Conservation (phyloP, 2,888 invertebrate species). For the Drosophila stalkeri region DNA sequence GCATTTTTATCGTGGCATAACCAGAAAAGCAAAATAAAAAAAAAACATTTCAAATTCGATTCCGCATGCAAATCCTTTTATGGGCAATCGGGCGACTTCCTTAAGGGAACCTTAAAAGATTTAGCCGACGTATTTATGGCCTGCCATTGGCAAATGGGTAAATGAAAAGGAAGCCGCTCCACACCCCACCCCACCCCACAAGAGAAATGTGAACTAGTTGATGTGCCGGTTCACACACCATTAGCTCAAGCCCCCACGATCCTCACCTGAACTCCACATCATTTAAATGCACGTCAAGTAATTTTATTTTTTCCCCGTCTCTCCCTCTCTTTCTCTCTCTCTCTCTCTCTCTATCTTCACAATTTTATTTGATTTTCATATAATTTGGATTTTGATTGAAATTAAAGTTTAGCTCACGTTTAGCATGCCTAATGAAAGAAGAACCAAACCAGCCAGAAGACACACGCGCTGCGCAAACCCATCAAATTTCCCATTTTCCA, state of each 20-base stretch:
- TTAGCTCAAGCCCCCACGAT: slow-evolving; percentile 11
- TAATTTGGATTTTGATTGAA: slow-evolving; percentile 79
- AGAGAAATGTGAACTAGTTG: slow-evolving; percentile 68
- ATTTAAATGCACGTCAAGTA: slow-evolving; percentile 59
- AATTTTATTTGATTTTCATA: slow-evolving; percentile 76
- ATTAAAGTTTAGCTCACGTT: slow-evolving; percentile 67
- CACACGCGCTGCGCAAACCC: slow-evolving; percentile 14
- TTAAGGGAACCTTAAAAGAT: slow-evolving; percentile 42
- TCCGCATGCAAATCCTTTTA: slow-evolving; percentile 63
- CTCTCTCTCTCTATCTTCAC: slow-evolving; percentile 10
- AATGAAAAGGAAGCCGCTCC: slow-evolving; percentile 38
- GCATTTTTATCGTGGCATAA: slow-evolving; percentile 61
- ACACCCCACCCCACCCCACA: background rate
- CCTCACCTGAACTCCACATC: slow-evolving; percentile 9
- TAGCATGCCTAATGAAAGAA: slow-evolving; percentile 66
- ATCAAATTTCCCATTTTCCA: slow-evolving; percentile 39
- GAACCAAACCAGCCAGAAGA: slow-evolving; percentile 12
- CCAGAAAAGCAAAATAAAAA: slow-evolving; percentile 18
- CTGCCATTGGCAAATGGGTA: slow-evolving; percentile 30
- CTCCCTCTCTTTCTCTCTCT: background rate
- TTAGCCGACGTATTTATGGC: slow-evolving; percentile 52
- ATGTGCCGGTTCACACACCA: slow-evolving; percentile 71
- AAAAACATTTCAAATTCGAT: slow-evolving; percentile 32
- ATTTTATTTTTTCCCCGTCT: slow-evolving; percentile 28
- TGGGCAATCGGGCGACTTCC: slow-evolving; percentile 28